Evolutionary conservation across 2,113 vertebrate species (phyloP).

Genomic region (Mandrillus leucophaeus): DNA sequence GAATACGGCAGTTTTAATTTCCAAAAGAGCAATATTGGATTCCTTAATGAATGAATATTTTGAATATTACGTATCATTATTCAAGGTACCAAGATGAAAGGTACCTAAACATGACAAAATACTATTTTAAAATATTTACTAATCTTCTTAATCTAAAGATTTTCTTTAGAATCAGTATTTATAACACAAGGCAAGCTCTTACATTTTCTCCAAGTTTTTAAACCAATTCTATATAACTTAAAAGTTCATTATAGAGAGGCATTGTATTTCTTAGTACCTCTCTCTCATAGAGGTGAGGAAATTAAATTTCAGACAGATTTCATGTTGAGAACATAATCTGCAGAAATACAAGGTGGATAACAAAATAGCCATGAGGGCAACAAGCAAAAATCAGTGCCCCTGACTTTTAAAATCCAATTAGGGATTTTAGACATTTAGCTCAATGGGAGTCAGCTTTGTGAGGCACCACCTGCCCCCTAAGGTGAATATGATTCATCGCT

Average conservation of each 20-base stretch:
- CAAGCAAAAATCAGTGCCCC: not conserved
- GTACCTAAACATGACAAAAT: not conserved
- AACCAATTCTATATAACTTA: not conserved
- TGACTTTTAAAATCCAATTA: not conserved
- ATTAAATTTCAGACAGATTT: slow-evolving; percentile 4
- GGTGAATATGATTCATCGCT: not conserved
- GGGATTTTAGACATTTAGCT: not conserved
- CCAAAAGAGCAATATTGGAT: not conserved
- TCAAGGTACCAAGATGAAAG: not conserved
- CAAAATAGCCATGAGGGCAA: not conserved
- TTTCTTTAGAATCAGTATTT: not conserved
- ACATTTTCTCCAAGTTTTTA: not conserved
- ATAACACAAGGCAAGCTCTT: not conserved
- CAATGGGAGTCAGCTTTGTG: not conserved
- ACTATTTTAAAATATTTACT: not conserved
- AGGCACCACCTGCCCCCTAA: not conserved
- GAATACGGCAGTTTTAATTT: not conserved
- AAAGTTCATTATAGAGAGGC: not conserved
- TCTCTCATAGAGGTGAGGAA: not conserved
- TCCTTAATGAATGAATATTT: slow-evolving; percentile 7
- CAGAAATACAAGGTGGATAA: not conserved
- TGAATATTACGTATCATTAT: not conserved
- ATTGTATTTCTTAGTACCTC: not conserved
- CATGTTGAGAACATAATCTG: not conserved
- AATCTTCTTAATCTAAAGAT: not conserved